Conservation (phyloP, 2,113 vertebrate genomes). For the Gymnogyps californianus region DNA sequence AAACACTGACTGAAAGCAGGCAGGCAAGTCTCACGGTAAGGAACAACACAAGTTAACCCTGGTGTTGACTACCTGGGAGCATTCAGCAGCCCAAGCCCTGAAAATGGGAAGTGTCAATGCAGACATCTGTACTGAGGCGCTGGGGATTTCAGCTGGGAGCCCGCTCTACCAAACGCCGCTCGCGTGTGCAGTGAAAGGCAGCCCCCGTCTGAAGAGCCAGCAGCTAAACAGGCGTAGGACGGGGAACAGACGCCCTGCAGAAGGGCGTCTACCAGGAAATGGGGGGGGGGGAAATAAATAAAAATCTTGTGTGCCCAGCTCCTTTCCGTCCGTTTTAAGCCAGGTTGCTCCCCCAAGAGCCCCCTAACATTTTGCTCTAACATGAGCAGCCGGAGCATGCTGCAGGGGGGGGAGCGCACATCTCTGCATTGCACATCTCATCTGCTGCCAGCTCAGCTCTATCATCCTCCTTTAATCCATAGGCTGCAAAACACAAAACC, state of each 20-base stretch:
- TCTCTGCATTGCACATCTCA: background rate
- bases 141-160: background rate
- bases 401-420: accelerated
- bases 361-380: background rate
- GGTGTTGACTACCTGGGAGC: background rate
- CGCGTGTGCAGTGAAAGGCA: accelerated
- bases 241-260: background rate
- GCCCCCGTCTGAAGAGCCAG: background rate
- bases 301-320: background rate
- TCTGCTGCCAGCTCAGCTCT: background rate
- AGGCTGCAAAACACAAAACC: background rate
- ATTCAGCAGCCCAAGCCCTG: background rate
- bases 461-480: background rate
- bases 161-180: background rate
- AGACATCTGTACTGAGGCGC: background rate
- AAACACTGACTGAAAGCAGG: background rate
- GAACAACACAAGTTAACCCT: background rate
- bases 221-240: background rate
- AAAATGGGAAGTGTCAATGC: background rate
- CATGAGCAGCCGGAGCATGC: accelerated
- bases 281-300: too few relatives aligned
- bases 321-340: background rate
- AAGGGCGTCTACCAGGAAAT: background rate
- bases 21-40: background rate
- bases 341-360: background rate